Evolutionary conservation across 2,113 vertebrate genomes (phyloP).

Genomic region (Varanus salvator): DNA sequence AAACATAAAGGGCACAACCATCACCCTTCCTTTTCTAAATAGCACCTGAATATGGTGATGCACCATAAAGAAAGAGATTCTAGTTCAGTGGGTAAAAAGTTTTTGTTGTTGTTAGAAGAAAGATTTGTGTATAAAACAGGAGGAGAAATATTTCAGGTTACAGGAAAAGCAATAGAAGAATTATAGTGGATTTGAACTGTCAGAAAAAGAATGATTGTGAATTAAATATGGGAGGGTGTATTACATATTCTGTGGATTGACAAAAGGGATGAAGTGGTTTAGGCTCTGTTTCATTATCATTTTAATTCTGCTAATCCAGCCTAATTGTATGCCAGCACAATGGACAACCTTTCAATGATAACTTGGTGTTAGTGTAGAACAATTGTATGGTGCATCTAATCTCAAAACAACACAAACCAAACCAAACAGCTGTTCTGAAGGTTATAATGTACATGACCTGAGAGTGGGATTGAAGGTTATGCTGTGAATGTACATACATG

Average conservation of each 20-base stretch:
- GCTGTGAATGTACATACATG: not conserved
- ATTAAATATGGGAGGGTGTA: conserved; percentile 19
- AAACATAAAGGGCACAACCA: not conserved
- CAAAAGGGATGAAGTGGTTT: not conserved
- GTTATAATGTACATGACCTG: not conserved
- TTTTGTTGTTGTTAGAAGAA: not conserved
- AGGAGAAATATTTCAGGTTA: not conserved
- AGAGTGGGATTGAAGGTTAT: not conserved
- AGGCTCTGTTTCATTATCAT: conserved; percentile 6
- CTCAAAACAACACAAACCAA: not conserved
- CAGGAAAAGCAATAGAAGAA: conserved; percentile 18
- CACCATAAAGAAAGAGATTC: not conserved
- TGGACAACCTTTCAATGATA: not conserved
- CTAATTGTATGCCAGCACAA: not conserved
- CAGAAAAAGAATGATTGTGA: conserved; percentile 1
- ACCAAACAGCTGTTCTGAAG: not conserved
- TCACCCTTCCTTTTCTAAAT: not conserved
- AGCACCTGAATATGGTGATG: not conserved
- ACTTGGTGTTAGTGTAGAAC: not conserved
- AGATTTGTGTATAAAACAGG: not conserved
- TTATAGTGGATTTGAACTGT: conserved; percentile 18
- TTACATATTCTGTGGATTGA: conserved; percentile 4
- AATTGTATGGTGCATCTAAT: not conserved
- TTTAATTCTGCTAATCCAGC: conserved; percentile 12
- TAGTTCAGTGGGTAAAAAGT: not conserved